phyloP scores from a whole-genome alignment of 2,797 vertebrate species.

The Buphagus erythrorhynchus region DNA sequence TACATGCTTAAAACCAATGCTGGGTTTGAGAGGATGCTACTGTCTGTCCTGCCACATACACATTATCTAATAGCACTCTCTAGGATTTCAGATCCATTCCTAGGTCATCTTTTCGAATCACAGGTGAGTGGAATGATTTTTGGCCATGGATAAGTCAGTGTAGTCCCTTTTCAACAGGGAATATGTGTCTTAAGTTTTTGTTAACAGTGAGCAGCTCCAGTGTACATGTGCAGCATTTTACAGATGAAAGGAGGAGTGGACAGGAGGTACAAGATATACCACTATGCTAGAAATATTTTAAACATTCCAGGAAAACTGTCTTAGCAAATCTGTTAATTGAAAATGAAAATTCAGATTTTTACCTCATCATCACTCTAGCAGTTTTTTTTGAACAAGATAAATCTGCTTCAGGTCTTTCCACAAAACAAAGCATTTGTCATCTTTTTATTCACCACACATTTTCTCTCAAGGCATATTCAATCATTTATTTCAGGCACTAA shows the following conservation, averaged over 20 bases:
- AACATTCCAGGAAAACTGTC: not conserved
- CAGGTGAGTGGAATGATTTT: not conserved
- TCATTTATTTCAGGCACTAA: slow-evolving; percentile 66
- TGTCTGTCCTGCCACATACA: not conserved
- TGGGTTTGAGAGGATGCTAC: not conserved
- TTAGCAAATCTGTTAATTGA: slow-evolving; percentile 18
- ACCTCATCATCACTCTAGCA: not conserved
- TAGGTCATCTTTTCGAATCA: not conserved
- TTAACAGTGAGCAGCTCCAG: not conserved
- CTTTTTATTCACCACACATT: slow-evolving; percentile 49
- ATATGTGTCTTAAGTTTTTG: not conserved
- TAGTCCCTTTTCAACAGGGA: not conserved
- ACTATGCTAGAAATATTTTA: not conserved
- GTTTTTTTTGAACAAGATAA: not conserved
- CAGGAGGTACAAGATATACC: not conserved
- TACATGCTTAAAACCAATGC: not conserved
- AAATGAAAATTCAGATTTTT: slow-evolving; percentile 48
- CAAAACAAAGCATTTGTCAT: slow-evolving; percentile 1
- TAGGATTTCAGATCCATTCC: not conserved
- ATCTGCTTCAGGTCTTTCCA: slow-evolving; percentile 19
- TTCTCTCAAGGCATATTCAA: slow-evolving; percentile 57
- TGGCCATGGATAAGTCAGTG: not conserved
- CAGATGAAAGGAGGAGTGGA: accelerated
- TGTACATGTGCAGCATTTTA: not conserved
- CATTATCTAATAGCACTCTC: not conserved